Evolutionary conservation across 2,888 invertebrate genomes (phyloP).

Genomic region (Caenorhabditis zanzibari): DNA sequence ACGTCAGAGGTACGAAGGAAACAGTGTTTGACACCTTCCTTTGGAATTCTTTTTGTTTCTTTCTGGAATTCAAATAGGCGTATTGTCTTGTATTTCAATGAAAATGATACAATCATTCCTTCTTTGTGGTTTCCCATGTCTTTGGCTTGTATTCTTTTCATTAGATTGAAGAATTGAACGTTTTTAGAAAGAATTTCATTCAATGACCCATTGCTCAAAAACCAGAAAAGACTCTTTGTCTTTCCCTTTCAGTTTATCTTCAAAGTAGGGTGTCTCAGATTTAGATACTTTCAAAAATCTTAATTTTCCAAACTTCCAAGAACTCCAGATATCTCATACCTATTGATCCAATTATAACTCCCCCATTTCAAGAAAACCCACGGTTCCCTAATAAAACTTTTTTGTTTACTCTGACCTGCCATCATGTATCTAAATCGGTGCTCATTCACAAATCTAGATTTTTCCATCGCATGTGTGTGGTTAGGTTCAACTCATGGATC

Average conservation of each 20-base stretch:
- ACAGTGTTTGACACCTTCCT: slow-evolving; percentile 12
- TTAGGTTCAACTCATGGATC: slow-evolving; percentile 46
- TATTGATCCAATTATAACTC: neutral
- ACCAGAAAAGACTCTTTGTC: too few species aligned
- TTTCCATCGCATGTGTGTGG: slow-evolving; percentile 14
- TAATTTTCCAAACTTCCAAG: too few species aligned
- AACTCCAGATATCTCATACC: too few species aligned
- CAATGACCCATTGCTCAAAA: too few species aligned
- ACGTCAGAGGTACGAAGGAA: neutral
- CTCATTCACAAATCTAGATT: slow-evolving; percentile 49
- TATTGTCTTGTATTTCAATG: neutral
- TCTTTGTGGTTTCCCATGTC: neutral
- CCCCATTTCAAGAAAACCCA: neutral
- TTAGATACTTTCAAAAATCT: too few species aligned
- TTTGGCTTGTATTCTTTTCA: neutral
- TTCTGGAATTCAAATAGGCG: neutral
- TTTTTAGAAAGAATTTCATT: too few species aligned
- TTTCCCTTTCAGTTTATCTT: too few species aligned
- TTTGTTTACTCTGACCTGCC: slow-evolving; percentile 24
- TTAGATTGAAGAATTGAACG: too few species aligned
- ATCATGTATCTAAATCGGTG: slow-evolving; percentile 55
- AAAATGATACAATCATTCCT: neutral
- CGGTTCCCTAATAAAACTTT: neutral
- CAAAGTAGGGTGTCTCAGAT: too few species aligned
- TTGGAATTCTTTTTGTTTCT: slow-evolving; percentile 23